Evolutionary conservation across 2,797 vertebrate genomes (phyloP).

Genomic region (Halcyon leucocephala): DNA sequence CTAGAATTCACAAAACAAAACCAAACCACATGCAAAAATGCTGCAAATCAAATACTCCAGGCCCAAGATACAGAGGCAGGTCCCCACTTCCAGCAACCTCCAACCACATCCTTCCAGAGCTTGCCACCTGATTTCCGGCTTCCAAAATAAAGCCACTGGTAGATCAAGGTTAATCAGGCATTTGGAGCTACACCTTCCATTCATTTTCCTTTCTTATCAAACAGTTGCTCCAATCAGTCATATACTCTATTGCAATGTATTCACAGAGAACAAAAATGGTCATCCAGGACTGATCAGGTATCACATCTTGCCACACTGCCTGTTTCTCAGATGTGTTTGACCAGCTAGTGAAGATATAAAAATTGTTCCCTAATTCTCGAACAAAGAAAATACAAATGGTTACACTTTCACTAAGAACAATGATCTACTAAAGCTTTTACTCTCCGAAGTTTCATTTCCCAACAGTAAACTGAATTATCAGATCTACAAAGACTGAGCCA

Average conservation of each 20-base stretch:
- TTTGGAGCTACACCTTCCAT: not conserved
- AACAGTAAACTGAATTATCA: not conserved
- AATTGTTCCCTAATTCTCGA: not conserved
- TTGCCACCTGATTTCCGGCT: not conserved
- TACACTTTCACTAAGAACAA: not conserved
- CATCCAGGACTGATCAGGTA: not conserved
- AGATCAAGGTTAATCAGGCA: not conserved
- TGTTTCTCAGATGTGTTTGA: not conserved
- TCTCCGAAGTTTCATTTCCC: not conserved
- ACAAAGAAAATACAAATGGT: not conserved
- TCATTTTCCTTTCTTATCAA: not conserved
- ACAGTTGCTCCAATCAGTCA: not conserved
- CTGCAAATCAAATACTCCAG: not conserved
- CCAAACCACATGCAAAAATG: accelerated
- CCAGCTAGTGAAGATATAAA: not conserved
- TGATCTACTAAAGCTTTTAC: not conserved
- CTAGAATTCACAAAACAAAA: not conserved
- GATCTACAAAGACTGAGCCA: not conserved
- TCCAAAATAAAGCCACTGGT: not conserved
- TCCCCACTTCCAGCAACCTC: not conserved
- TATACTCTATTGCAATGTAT: not conserved
- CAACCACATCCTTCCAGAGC: not conserved
- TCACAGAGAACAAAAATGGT: not conserved
- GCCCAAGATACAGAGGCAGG: not conserved
- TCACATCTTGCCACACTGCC: not conserved